Conservation (phyloP, 1,140 invertebrate genomes). For the Steinernema feltiae region DNA sequence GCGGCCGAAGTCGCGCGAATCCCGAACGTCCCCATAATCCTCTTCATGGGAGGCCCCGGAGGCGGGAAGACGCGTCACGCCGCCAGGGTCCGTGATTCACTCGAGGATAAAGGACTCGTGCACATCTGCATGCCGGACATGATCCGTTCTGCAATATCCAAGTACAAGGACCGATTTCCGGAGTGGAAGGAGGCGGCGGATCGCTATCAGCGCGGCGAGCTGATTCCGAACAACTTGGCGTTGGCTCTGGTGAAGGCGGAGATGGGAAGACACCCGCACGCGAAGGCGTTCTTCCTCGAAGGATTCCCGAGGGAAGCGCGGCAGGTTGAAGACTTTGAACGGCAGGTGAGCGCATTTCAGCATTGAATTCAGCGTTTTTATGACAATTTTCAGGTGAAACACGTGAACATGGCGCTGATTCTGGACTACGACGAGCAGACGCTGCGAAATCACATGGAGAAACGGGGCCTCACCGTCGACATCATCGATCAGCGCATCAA, state of each 20-base stretch:
- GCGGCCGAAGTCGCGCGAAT: constrained; percentile 54
- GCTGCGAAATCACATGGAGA: constrained; percentile 50
- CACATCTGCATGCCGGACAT: constrained; percentile 57
- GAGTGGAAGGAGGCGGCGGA: constrained; percentile 55
- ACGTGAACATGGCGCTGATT: constrained; percentile 56
- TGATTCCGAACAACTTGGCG: constrained; percentile 56
- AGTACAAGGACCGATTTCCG: constrained; percentile 53
- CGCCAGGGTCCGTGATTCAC: constrained; percentile 43
- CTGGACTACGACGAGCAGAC: constrained; percentile 56
- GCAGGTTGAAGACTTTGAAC: constrained; percentile 57
- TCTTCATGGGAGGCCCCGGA: constrained; percentile 56
- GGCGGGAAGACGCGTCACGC: constrained; percentile 56
- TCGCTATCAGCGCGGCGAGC: constrained; percentile 48
- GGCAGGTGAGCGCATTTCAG: constrained; percentile 36
- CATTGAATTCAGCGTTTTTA: constrained; percentile 6
- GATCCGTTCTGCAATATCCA: constrained; percentile 44
- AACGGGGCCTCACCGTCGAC: constrained; percentile 41
- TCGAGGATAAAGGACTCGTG: constrained; percentile 48
- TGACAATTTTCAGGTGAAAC: constrained; percentile 42
- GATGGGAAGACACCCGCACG: constrained; percentile 54
- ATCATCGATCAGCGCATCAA: constrained; percentile 55
- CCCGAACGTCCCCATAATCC: constrained; percentile 53
- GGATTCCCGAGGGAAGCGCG: constrained; percentile 49
- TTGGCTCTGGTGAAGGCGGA: constrained; percentile 54
- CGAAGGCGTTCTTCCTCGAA: constrained; percentile 51